phyloP scores from a whole-genome alignment of 1,140 invertebrate genomes.

The Drosophila eugracilis region DNA sequence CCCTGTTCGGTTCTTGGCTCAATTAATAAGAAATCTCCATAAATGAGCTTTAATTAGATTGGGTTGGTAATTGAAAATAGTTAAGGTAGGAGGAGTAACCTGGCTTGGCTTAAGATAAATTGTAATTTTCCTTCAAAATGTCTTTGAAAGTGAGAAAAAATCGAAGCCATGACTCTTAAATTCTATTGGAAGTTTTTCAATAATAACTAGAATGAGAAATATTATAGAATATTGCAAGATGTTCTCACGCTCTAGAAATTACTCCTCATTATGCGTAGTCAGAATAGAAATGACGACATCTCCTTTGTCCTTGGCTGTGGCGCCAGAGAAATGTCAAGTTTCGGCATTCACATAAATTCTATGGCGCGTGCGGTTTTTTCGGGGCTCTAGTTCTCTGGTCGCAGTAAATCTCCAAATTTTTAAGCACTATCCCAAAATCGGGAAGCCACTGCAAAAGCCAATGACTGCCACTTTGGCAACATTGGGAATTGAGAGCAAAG shows the following conservation, averaged over 20 bases:
- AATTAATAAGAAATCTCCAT: constrained; percentile 42
- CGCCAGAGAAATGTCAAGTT: constrained; percentile 63
- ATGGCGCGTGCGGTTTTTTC: constrained; percentile 45
- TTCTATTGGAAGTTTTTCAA: no score
- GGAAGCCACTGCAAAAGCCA: constrained; percentile 59
- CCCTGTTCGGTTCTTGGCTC: constrained; percentile 6
- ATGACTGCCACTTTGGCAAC: constrained; percentile 79
- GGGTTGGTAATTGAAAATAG: constrained; percentile 11
- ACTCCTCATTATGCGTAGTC: constrained; percentile 31
- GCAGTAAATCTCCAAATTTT: constrained; percentile 71
- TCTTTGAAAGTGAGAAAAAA: no score
- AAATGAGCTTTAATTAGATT: constrained; percentile 23
- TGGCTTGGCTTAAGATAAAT: background rate
- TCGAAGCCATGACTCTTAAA: no score
- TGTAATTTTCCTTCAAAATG: no score
- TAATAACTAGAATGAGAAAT: background rate
- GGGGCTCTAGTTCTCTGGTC: constrained; percentile 33
- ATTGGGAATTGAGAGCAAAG: constrained; percentile 46
- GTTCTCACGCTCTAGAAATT: background rate
- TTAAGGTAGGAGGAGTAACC: background rate
- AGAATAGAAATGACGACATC: constrained; percentile 48
- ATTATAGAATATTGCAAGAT: background rate
- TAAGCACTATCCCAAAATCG: constrained; percentile 67
- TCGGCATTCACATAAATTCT: constrained; percentile 69
- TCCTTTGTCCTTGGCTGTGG: constrained; percentile 43